Evolutionary conservation across 2,113 vertebrate genomes (phyloP), one percentile per base, ranked within the genome.

Genomic region (Podilymbus podiceps): DNA sequence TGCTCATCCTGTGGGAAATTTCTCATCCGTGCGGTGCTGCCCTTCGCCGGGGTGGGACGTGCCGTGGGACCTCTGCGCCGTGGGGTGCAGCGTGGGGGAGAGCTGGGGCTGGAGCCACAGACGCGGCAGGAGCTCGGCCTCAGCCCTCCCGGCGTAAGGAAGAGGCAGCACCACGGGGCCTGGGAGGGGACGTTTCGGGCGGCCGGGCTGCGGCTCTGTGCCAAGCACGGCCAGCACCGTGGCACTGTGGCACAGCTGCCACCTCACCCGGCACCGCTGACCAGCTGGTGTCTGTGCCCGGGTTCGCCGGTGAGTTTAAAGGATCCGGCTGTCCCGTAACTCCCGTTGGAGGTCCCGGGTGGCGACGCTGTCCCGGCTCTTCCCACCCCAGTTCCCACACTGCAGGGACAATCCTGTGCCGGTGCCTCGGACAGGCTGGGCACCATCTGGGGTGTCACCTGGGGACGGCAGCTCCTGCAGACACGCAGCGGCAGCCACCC

Each of bases 131-230:
- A 72, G 17, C 76, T 90, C n/a, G 77, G 86, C 47, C 53, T 80
- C 62, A 22, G 47, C 33, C 17, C 17, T 55, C 44, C 30, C 30
- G 53, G 44, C 2, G 1, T 23, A 16, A n/a, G 59, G 49, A 8
- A 64, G 16, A 46, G 53, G 15, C 38, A 46, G 78, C 24, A 38
- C 25, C 1, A 0, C 1, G 16, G 46, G 22, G 19, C 4, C 6
- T 0, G 4, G 22, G 6, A 20, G 7, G 35, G 19, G 35, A 12
- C 1, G 0, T 17, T 6, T 1, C 0, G 7, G 80, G 80, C 0
- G 8, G 30, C 30, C 2, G 2, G 56, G 50, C 64, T 49, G 80
- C 1, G 2, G 33, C 71, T 81, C 83, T 56, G 88, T 5, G 33
- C 90, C 84, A 46, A 42, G 87, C 46, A 59, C 0, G 0, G 13